Conservation (phyloP, 1,140 invertebrate genomes). For the Chlorops oryzae region DNA sequence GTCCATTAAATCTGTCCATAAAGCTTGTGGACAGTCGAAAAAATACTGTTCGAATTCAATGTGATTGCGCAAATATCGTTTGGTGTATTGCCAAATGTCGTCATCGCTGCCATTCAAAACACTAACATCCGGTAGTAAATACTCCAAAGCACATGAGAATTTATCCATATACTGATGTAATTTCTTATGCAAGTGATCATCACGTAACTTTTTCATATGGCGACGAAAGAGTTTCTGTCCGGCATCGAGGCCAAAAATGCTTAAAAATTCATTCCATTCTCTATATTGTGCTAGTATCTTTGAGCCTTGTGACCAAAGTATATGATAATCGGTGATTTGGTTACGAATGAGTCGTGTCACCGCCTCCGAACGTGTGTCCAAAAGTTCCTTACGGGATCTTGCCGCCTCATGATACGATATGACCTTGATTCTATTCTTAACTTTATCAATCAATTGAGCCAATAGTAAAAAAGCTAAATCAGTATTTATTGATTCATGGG, state of each 20-base stretch:
- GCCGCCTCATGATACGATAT: slow-evolving; percentile 83
- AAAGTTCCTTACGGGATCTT: slow-evolving; percentile 74
- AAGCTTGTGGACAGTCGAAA: slow-evolving; percentile 71
- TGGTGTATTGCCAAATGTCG: slow-evolving; percentile 82
- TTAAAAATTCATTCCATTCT: slow-evolving; percentile 86
- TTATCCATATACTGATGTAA: slow-evolving; percentile 75
- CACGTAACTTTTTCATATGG: slow-evolving; percentile 78
- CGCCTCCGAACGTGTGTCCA: slow-evolving; percentile 83
- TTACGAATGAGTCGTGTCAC: slow-evolving; percentile 77
- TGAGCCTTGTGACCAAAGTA: slow-evolving; percentile 77
- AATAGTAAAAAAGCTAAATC: slow-evolving; percentile 88
- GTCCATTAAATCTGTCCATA: slow-evolving; percentile 65
- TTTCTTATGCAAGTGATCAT: slow-evolving; percentile 74
- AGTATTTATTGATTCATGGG: slow-evolving; percentile 95
- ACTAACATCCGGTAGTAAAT: slow-evolving; percentile 75
- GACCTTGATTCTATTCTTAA: slow-evolving; percentile 60
- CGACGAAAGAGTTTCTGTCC: slow-evolving; percentile 74
- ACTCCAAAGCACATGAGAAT: slow-evolving; percentile 72
- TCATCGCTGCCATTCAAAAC: slow-evolving; percentile 53
- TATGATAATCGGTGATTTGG: slow-evolving; percentile 71
- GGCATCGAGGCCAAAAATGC: slow-evolving; percentile 76
- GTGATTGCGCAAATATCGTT: slow-evolving; percentile 76
- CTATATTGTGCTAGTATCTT: slow-evolving; percentile 81
- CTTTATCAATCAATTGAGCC: slow-evolving; percentile 83
- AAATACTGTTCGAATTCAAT: slow-evolving; percentile 87